These are phyloP conservation scores for Baronia brevicornis DNA, from an alignment of 2,888 invertebrate genomes.

Conservation along the genomic window DNA sequence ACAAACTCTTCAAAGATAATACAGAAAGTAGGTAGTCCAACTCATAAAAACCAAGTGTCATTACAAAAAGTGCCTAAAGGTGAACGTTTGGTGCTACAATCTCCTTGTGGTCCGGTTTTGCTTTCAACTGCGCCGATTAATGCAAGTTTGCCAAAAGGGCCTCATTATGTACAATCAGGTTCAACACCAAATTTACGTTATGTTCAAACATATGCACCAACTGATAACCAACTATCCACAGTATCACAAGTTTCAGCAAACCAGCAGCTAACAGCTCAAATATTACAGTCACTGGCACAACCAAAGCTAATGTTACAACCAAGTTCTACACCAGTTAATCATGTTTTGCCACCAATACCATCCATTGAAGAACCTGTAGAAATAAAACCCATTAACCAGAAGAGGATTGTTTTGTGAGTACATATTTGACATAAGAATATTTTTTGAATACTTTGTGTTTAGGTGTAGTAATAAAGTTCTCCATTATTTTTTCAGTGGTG, in stretches of 20 bases:
- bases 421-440: conserved; percentile 4
- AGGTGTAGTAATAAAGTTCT: conserved; percentile 11
- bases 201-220: conserved; percentile 56
- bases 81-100: conserved; percentile 60
- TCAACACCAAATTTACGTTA: conserved; percentile 62
- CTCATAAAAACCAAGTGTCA: conserved; percentile 47
- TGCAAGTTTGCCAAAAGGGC: conserved; percentile 55
- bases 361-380: conserved; percentile 41
- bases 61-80: conserved; percentile 55
- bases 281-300: conserved; percentile 73
- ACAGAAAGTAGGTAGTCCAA: conserved; percentile 65
- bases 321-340: conserved; percentile 35
- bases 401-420: conserved; percentile 65
- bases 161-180: conserved; percentile 68
- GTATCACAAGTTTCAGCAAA: conserved; percentile 74
- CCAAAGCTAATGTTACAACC: conserved; percentile 58
- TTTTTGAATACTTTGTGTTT: conserved; percentile 3
- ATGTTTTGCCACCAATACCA: conserved; percentile 29
- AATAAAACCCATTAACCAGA: conserved; percentile 49
- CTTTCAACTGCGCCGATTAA: conserved; percentile 59
- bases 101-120: conserved; percentile 62
- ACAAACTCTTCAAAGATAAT: conserved; percentile 59
- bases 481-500: conserved; percentile 51
- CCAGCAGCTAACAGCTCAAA: conserved; percentile 78
- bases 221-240: conserved; percentile 52